Evolutionary conservation across 2,113 vertebrate species (phyloP), one percentile per base, ranked within the genome.

Genomic region (Balaenoptera acutorostrata): DNA sequence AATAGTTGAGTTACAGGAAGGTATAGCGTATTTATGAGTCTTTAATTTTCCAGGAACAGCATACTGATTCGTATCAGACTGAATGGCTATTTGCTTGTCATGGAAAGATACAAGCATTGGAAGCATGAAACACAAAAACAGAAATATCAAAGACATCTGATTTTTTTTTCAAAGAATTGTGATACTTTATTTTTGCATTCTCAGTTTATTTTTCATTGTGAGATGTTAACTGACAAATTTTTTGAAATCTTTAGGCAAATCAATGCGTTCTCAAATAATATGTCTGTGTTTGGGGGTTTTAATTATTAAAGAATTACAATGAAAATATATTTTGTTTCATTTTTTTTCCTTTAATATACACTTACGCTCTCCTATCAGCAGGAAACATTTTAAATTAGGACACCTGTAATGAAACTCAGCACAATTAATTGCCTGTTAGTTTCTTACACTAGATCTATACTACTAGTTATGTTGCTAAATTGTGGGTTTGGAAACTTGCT

Each of bases 311-410:
- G 49, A 81, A 81, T 90, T 15, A 57, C 33, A 72, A 25, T 59
- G 66, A 57, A 86, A 81, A 69, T 63, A 33, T n/a, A 63, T 90
- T 63, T 27, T 59, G 18, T 61, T 93, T 96, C 52, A 83, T 61
- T 95, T 88, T 88, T 88, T 87, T 64, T 9, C 71, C 10, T 85
- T 75, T 88, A 59, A 80, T 82, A 46, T 49, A 61, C 36, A 49
- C n/a, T 59, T 82, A 86, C 80, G 23, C 52, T 92, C 44, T 41
- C 21, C 68, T 82, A 55, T 66, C 84, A 87, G 69, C 31, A 90
- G 74, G 87, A 90, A 95, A 27, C 72, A 29, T 57, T 95, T 97
- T 96, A 63, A 96, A 59, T 92, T 75, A 89, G 44, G 80, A 93
- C 92, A 61, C 33, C 89, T 84, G 31, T 88, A 85, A 97, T 72